phyloP scores from a whole-genome alignment of 2,113 vertebrate species.

The Gadus macrocephalus region DNA sequence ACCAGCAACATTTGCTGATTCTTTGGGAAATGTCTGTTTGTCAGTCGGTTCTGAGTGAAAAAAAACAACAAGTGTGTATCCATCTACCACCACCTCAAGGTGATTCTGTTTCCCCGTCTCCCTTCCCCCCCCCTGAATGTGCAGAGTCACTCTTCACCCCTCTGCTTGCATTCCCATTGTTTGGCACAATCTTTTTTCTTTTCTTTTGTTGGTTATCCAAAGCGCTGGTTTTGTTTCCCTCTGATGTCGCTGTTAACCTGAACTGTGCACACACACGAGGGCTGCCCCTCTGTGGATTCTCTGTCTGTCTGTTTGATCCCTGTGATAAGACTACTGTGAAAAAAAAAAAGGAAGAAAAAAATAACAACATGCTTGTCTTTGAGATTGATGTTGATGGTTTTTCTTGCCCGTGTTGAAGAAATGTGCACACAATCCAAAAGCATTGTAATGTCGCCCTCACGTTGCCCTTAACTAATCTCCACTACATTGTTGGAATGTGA shows the following conservation, averaged over 20 bases:
- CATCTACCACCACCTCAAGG: conserved; percentile 62
- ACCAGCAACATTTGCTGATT: too few species aligned
- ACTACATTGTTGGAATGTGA: too few species aligned
- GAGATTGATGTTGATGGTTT: too few species aligned
- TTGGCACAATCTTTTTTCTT: conserved; percentile 60
- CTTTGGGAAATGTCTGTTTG: too few species aligned
- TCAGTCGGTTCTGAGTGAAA: conserved; percentile 32
- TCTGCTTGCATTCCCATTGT: conserved; percentile 79
- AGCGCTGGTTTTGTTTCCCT: conserved; percentile 2
- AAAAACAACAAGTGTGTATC: conserved; percentile 8
- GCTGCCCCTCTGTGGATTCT: background rate
- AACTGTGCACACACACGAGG: background rate
- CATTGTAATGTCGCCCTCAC: too few species aligned
- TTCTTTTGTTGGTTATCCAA: conserved; percentile 23
- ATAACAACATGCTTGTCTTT: too few species aligned
- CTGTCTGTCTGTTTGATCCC: too few species aligned
- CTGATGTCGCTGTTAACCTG: background rate
- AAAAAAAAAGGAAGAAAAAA: too few species aligned
- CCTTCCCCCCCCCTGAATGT: conserved; percentile 58
- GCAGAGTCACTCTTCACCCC: conserved; percentile 69
- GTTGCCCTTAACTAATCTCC: too few species aligned
- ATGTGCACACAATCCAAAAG: too few species aligned
- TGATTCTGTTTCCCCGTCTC: conserved; percentile 52
- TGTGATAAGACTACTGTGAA: too few species aligned
- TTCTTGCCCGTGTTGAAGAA: too few species aligned